Conservation (phyloP, 1,140 invertebrate species). For the Temnothorax nylanderi region DNA sequence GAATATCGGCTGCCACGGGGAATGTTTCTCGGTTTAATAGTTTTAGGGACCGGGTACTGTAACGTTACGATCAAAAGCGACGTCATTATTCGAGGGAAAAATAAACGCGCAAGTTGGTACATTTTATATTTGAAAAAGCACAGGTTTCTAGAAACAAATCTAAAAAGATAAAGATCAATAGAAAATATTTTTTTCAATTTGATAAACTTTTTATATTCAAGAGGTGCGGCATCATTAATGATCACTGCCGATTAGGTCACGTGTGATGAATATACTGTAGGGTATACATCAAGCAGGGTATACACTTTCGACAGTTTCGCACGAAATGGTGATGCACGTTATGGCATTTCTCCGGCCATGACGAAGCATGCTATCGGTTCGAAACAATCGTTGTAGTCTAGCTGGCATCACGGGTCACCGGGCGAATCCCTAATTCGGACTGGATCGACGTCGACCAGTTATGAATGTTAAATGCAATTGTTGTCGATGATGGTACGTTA, state of each 20-base stretch:
- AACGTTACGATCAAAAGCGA: background rate
- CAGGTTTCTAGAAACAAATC: background rate
- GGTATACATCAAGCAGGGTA: too few species aligned
- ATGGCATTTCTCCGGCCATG: background rate
- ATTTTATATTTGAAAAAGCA: background rate
- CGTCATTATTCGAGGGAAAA: background rate
- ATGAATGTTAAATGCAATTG: slow-evolving; percentile 78
- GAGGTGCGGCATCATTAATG: background rate
- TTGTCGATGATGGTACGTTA: slow-evolving; percentile 58
- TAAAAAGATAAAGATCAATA: background rate
- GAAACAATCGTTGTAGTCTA: slow-evolving; percentile 46
- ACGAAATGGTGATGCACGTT: background rate
- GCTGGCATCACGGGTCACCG: slow-evolving; percentile 5
- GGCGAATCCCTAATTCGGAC: slow-evolving; percentile 42
- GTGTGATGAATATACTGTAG: background rate
- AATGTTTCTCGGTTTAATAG: background rate
- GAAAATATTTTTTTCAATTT: background rate
- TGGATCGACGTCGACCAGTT: slow-evolving; percentile 60
- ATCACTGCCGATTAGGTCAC: background rate
- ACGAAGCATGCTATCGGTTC: background rate
- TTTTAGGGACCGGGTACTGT: background rate
- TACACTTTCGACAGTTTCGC: background rate
- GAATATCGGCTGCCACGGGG: background rate
- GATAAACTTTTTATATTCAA: background rate
- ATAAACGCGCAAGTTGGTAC: background rate